Percentiles rank a stretch among this genome's conserved stretches.
phyloP scores from a whole-genome alignment of 2,113 vertebrate species.

The Cottus gobio region DNA sequence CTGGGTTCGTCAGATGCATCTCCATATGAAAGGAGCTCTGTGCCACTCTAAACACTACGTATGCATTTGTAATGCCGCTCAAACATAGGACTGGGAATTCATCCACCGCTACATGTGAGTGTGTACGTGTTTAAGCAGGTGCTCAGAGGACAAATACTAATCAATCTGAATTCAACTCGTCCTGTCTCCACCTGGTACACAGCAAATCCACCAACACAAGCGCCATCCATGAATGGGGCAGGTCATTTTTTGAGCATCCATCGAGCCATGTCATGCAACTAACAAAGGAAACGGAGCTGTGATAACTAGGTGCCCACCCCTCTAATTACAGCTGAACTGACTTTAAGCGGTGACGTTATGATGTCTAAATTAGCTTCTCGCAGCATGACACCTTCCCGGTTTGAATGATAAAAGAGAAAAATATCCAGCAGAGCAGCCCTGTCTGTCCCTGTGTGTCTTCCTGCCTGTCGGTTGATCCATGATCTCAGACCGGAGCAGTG shows the following conservation, averaged over 20 bases:
- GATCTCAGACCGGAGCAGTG: constrained; percentile 50
- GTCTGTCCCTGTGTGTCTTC: constrained; percentile 41
- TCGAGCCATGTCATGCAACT: constrained; percentile 24
- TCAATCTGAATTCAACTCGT: constrained; percentile 68
- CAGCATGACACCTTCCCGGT: constrained; percentile 33
- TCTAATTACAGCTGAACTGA: constrained; percentile 55
- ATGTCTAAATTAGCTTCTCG: constrained; percentile 61
- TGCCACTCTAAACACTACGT: constrained; percentile 68
- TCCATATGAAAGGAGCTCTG: constrained; percentile 80
- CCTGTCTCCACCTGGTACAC: constrained; percentile 70
- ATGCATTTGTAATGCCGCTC: constrained; percentile 77
- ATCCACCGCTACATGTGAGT: constrained; percentile 36
- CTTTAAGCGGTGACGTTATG: constrained; percentile 35
- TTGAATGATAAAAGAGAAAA: constrained; percentile 39
- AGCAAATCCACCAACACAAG: constrained; percentile 13
- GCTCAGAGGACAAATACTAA: constrained; percentile 72
- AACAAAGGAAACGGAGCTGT: constrained; percentile 45
- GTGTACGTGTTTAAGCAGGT: constrained; percentile 72
- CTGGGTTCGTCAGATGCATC: constrained; percentile 58
- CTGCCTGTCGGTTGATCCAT: constrained; percentile 33
- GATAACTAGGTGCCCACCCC: constrained; percentile 46
- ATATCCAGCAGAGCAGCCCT: constrained; percentile 26
- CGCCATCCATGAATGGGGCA: constrained; percentile 13
- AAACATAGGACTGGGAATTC: constrained; percentile 72
- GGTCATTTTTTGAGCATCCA: constrained; percentile 33